Percentiles rank a stretch among this genome's conserved stretches.
phyloP scores from a whole-genome alignment of 1,140 invertebrate species.

The Bicyclus anynana region DNA sequence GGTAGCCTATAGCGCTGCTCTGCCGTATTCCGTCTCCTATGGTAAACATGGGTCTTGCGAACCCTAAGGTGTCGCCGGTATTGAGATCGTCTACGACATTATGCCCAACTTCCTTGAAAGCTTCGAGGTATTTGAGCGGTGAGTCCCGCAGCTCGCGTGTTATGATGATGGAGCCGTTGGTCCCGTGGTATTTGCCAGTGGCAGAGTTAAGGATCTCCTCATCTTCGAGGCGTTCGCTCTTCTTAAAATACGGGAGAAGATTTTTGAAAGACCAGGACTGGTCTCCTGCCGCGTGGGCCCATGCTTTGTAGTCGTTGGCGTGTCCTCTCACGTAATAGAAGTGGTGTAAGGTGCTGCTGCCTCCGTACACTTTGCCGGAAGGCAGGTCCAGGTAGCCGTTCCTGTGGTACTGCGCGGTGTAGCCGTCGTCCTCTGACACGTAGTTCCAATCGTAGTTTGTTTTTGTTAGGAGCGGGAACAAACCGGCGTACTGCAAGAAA shows the following conservation, averaged over 20 bases:
- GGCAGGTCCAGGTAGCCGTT: constrained; percentile 80
- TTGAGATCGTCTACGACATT: constrained; percentile 32
- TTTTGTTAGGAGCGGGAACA: constrained; percentile 5
- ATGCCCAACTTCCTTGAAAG: constrained; percentile 35
- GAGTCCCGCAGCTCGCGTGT: constrained; percentile 17
- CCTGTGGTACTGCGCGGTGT: constrained; percentile 79
- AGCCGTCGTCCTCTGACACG: constrained; percentile 80
- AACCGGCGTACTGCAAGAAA: constrained; percentile 2
- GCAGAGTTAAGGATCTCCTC: constrained; percentile 14
- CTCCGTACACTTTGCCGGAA: constrained; percentile 82
- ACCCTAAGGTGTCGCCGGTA: constrained; percentile 30
- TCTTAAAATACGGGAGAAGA: constrained; percentile 38
- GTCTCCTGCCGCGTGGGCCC: constrained; percentile 77
- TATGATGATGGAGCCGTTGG: constrained; percentile 28
- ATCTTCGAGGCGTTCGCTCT: constrained; percentile 28
- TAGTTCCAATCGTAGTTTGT: constrained; percentile 81
- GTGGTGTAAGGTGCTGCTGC: constrained; percentile 84
- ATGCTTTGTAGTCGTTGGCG: constrained; percentile 78
- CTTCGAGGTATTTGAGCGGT: constrained; percentile 24
- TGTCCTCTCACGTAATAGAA: constrained; percentile 84
- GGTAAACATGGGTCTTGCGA: constrained; percentile 66
- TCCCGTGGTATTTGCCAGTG: constrained; percentile 21
- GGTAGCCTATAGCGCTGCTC: constrained; percentile 77
- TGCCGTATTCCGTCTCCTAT: constrained; percentile 78
- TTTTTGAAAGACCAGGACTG: constrained; percentile 85